These are phyloP conservation scores for Polyommatus iphigenia DNA, from an alignment of 2,888 invertebrate genomes.

Conservation along the genomic window DNA sequence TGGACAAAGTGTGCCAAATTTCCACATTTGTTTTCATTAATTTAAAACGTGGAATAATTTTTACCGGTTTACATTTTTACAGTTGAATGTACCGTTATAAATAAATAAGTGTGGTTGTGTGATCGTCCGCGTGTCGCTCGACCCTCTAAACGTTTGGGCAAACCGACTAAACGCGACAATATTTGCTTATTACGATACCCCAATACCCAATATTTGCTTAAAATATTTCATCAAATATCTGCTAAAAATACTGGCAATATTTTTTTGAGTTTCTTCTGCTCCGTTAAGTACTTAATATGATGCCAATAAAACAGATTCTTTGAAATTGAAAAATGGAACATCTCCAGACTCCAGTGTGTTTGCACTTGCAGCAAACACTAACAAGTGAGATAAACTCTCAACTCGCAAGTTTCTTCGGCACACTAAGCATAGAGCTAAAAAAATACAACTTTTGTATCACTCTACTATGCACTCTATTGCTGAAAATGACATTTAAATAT, in stretches of 20 bases:
- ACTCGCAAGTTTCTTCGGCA: too few species aligned
- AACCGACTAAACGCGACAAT: conserved; percentile 41
- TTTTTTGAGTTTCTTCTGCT: background rate
- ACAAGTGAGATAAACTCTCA: too few species aligned
- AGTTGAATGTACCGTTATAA: conserved; percentile 36
- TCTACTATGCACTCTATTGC: too few species aligned
- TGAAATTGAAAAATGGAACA: too few species aligned
- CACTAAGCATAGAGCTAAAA: too few species aligned
- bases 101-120: conserved; percentile 38
- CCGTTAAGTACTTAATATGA: too few species aligned
- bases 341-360: too few species aligned
- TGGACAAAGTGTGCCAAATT: background rate
- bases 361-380: too few species aligned
- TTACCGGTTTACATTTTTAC: background rate
- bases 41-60: too few species aligned
- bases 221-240: background rate
- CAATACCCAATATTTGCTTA: conserved; percentile 17
- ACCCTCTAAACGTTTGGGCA: conserved; percentile 44
- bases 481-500: too few species aligned
- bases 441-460: too few species aligned
- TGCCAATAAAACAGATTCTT: too few species aligned
- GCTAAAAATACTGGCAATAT: background rate
- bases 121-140: conserved; percentile 48
- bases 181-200: conserved; percentile 38
- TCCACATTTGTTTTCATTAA: background rate